Base-by-base conservation (phyloP, 2,113 vertebrate species). In the Sialia sialis region DNA sequence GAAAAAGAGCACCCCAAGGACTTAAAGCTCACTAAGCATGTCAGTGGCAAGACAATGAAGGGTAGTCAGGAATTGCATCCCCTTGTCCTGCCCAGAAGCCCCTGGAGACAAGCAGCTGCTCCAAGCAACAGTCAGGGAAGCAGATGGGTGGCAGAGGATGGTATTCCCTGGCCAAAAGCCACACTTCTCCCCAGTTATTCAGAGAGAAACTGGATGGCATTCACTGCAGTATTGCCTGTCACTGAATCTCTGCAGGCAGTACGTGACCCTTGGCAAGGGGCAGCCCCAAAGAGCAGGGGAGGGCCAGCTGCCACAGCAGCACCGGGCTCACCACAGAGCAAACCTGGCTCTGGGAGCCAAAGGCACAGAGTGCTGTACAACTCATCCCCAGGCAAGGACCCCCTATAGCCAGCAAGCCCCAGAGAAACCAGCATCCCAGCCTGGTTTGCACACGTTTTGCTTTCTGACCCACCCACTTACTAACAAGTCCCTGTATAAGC, bases 271-370 rank as follows among this genome's bases (percentile, higher is more conserved):
- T 34, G 43, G 59, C 67, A 64, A 85, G 72, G 38, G 36, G 39
- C 84, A 91, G 74, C 51, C 55, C 81, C 75, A 23, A 63, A 84
- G 39, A 6, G 32, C 58, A 67, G 68, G 13, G 16, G 10, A 36
- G 43, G 6, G 9, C 54, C 6, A 7, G 58, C 86, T 90, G 88
- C 86, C 59, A 34, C 51, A 41, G 29, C 67, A 62, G 46, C 6
- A 7, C 1, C 0, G 38, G 34, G 23, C 1, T 54, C 49, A 16
- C 7, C 44, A 13, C 1, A 0, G 69, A 60, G 32, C 69, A 19
- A 59, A 29, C 29, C 86, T 29, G 34, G 56, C 58, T 62, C 56
- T 27, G 23, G 0, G 6, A 62, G 58, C 43, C 6, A 2, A 30
- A 76, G 34, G 63, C 22, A 81, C 16, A 2, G 0, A 0, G 51